Percentiles rank a stretch among this genome's conserved stretches.
phyloP scores from a whole-genome alignment of 2,888 invertebrate species.

The Isotomurus palustris region DNA sequence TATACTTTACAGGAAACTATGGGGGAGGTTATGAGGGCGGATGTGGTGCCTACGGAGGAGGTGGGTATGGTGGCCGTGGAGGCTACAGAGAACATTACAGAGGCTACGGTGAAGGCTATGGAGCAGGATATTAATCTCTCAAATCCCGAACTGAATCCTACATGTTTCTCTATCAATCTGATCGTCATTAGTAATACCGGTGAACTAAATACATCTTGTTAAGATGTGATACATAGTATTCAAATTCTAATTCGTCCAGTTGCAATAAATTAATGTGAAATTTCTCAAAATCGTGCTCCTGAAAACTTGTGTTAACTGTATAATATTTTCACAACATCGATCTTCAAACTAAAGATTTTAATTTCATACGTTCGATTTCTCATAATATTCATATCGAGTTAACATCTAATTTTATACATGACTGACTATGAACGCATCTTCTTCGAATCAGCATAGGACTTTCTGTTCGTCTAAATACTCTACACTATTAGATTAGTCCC shows the following conservation, averaged over 20 bases:
- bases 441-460: no score
- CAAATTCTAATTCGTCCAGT: not conserved
- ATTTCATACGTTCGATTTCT: not conserved
- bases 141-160: not conserved
- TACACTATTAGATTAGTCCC: no score
- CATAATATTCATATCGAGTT: not conserved
- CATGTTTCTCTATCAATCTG: not conserved
- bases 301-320: not conserved
- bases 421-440: no score
- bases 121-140: no score
- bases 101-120: slow-evolving; percentile 4
- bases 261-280: no score
- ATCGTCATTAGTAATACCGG: no score
- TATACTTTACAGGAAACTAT: not conserved
- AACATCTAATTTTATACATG: not conserved
- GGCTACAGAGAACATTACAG: slow-evolving; percentile 5
- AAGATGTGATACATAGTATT: no score
- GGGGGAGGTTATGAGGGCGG: slow-evolving; percentile 8
- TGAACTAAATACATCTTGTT: no score
- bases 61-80: not conserved
- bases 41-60: slow-evolving; percentile 12
- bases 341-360: no score
- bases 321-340: no score
- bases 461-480: no score
- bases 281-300: no score